These are phyloP conservation scores for Ectropis grisescens DNA, from an alignment of 1,140 invertebrate species.

Conservation along the genomic window DNA sequence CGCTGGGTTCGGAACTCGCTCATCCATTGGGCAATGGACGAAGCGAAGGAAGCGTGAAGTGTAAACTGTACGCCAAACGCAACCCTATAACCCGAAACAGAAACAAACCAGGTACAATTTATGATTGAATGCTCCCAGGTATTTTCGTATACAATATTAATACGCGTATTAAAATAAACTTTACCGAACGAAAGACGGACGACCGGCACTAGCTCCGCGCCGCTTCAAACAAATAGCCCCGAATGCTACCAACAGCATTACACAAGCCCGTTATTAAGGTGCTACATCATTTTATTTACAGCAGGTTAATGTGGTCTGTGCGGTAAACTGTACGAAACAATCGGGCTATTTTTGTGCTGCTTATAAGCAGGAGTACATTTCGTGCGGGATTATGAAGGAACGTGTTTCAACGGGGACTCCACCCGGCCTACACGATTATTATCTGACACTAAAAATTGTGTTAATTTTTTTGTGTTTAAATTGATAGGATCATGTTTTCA, in stretches of 20 bases:
- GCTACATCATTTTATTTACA: conserved; percentile 66
- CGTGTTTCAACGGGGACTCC: background rate
- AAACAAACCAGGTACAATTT: conserved; percentile 64
- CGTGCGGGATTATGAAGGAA: background rate
- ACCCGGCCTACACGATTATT: background rate
- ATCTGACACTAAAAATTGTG: too few relatives aligned
- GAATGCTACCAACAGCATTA: conserved; percentile 47
- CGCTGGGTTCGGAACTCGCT: too few relatives aligned
- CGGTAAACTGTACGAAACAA: conserved; percentile 53
- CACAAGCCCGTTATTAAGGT: conserved; percentile 46
- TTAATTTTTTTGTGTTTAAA: background rate
- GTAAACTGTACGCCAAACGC: conserved; percentile 26
- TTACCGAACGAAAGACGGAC: conserved; percentile 41
- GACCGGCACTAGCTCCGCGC: conserved; percentile 26
- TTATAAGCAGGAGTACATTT: background rate
- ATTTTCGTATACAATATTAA: conserved; percentile 57
- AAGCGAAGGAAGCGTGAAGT: conserved; percentile 24
- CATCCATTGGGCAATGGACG: conserved; percentile 24
- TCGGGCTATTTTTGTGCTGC: conserved; percentile 37
- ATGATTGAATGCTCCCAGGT: conserved; percentile 62
- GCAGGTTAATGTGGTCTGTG: conserved; percentile 50
- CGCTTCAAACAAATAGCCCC: conserved; percentile 57
- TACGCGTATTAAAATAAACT: conserved; percentile 53
- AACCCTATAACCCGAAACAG: conserved; percentile 37
- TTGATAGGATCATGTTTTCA: background rate